Conservation (phyloP, 2,888 invertebrate genomes). For the Polydrusus pterygomalis region DNA sequence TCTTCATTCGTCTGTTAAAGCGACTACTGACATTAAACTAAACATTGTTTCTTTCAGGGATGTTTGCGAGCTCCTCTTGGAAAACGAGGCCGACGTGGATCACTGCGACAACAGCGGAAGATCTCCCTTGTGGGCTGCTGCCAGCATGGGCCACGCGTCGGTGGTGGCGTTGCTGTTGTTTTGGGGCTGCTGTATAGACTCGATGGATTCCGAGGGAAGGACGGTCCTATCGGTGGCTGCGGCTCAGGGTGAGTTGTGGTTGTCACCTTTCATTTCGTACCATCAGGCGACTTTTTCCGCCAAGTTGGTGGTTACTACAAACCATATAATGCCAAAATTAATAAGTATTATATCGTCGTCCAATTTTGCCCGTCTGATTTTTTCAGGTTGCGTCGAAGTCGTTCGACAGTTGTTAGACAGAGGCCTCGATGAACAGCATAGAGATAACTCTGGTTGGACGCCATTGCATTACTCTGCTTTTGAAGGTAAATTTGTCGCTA, state of each 20-base stretch:
- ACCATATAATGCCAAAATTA: no score
- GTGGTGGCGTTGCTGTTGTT: constrained; percentile 91
- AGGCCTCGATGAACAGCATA: constrained; percentile 89
- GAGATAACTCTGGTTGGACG: constrained; percentile 98
- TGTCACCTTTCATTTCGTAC: no score
- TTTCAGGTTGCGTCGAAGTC: constrained; percentile 84
- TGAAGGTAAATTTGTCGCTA: constrained; percentile 76
- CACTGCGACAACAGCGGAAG: constrained; percentile 87
- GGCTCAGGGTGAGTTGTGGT: constrained; percentile 83
- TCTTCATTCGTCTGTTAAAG: no score
- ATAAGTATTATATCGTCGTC: background rate
- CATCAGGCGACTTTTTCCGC: no score
- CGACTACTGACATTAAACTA: no score
- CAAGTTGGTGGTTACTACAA: no score
- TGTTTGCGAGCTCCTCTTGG: constrained; percentile 91
- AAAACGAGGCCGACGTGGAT: constrained; percentile 95
- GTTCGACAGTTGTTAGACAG: constrained; percentile 92
- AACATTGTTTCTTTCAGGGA: constrained; percentile 74
- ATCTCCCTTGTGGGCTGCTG: constrained; percentile 93
- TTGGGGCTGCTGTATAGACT: constrained; percentile 97
- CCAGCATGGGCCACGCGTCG: constrained; percentile 92
- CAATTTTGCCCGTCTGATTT: no score
- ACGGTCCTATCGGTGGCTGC: constrained; percentile 91
- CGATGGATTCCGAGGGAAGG: constrained; percentile 94
- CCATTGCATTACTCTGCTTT: constrained; percentile 97